These are phyloP conservation scores for Ischnura elegans DNA, from an alignment of 2,888 invertebrate species.

Conservation along the genomic window DNA sequence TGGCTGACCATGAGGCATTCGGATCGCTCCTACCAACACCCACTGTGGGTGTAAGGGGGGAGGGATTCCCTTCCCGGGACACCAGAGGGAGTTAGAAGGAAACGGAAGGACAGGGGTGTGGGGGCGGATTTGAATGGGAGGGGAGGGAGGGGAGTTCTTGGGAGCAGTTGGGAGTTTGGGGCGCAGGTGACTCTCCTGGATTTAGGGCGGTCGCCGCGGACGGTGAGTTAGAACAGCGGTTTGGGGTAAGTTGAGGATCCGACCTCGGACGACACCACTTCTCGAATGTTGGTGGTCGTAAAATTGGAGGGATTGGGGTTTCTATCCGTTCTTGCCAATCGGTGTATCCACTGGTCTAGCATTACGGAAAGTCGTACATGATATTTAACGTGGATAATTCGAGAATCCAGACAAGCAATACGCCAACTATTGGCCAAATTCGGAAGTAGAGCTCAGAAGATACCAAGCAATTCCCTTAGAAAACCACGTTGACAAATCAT, in stretches of 20 bases:
- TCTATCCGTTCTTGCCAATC: background rate
- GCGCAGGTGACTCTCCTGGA: background rate
- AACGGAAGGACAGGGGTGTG: background rate
- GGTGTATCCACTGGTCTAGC: too few relatives aligned
- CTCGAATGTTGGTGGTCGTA: too few relatives aligned
- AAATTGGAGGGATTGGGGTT: background rate
- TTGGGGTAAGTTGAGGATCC: too few relatives aligned
- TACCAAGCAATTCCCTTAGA: too few relatives aligned
- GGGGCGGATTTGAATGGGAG: background rate
- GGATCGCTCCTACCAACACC: background rate
- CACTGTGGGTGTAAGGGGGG: background rate
- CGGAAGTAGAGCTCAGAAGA: too few relatives aligned
- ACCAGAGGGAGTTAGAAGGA: background rate
- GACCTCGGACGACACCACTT: too few relatives aligned
- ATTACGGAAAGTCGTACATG: too few relatives aligned
- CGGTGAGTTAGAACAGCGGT: background rate
- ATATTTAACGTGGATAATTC: too few relatives aligned
- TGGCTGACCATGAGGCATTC: slow-evolving; percentile 62
- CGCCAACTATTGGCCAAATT: too few relatives aligned
- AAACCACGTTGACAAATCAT: too few relatives aligned
- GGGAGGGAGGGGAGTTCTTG: background rate
- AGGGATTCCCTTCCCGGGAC: background rate
- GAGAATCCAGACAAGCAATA: too few relatives aligned
- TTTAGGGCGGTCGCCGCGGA: background rate
- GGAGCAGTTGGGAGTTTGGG: background rate